Evolutionary conservation across 64 coral and sea anemone species (phyloP).

Genomic region (Montipora efflorescens): DNA sequence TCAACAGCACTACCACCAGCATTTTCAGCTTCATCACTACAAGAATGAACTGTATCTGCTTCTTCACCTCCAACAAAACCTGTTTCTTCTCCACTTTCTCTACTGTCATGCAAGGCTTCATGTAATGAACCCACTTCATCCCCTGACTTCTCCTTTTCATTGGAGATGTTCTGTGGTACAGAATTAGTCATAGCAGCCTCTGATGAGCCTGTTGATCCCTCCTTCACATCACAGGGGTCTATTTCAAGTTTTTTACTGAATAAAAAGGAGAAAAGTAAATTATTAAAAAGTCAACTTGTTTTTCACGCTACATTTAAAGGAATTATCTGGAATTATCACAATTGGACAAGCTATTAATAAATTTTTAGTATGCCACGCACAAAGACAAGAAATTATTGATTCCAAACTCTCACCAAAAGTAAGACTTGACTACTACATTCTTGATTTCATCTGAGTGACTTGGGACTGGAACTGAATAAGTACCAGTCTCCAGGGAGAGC

Average conservation of each 20-base stretch:
- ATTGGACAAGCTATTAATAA: neutral
- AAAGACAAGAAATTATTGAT: neutral
- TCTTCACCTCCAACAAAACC: neutral
- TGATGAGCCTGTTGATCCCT: too few species aligned
- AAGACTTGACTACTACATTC: constrained; percentile 74
- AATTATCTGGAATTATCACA: neutral
- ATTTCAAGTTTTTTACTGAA: constrained; percentile 28
- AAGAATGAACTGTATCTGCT: neutral
- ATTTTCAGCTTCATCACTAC: neutral
- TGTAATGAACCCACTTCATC: neutral
- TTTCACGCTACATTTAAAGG: too few species aligned
- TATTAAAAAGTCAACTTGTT: neutral
- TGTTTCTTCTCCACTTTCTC: neutral
- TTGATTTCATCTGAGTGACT: constrained; percentile 23
- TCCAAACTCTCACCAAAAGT: constrained; percentile 75
- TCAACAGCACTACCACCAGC: neutral
- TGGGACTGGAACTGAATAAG: constrained; percentile 67
- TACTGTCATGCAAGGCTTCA: neutral
- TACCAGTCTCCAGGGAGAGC: constrained; percentile 17
- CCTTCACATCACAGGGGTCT: neutral
- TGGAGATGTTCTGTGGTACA: neutral
- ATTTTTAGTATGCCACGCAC: neutral
- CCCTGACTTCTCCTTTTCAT: neutral
- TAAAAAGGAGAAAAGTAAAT: neutral
- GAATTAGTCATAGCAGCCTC: neutral